Percentiles rank a stretch among this genome's conserved stretches.
Evolutionary conservation across 2,888 invertebrate genomes (phyloP).

Genomic region (Scaeva pyrastri): DNA sequence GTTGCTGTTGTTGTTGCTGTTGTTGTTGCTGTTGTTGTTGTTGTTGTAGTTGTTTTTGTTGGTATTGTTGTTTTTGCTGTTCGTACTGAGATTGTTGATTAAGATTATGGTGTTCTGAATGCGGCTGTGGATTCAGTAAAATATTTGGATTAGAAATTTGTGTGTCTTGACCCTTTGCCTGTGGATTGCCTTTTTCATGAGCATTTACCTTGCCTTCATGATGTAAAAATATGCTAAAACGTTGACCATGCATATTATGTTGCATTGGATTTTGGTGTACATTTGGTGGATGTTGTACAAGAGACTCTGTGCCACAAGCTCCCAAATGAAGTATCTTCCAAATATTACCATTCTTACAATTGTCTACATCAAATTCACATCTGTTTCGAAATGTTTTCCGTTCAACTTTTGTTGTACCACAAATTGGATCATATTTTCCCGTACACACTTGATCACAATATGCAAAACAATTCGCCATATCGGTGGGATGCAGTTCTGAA

Average conservation of each 20-base stretch:
- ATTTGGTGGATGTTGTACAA: not conserved
- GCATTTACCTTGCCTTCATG: not conserved
- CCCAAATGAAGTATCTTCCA: conserved; percentile 58
- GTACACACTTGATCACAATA: conserved; percentile 56
- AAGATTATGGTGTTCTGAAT: not conserved
- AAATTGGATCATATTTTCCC: conserved; percentile 52
- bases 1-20: no score
- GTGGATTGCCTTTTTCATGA: not conserved
- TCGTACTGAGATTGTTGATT: no score
- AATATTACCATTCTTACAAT: conserved; percentile 39
- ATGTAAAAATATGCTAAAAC: not conserved
- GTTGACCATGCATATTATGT: no score
- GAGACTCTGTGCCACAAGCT: conserved; percentile 10
- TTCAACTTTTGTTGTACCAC: conserved; percentile 11
- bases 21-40: not conserved
- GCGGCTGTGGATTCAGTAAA: not conserved
- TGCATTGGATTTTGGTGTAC: not conserved
- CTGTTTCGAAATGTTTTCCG: conserved; percentile 51
- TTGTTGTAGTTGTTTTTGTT: not conserved
- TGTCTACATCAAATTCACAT: conserved; percentile 61
- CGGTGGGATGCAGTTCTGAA: conserved; percentile 39
- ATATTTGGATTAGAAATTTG: not conserved
- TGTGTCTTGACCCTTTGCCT: not conserved
- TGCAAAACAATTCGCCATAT: conserved; percentile 56
- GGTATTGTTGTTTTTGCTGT: not conserved